Evolutionary conservation across 1,140 invertebrate species (phyloP).

Genomic region (Ruditapes philippinarum): DNA sequence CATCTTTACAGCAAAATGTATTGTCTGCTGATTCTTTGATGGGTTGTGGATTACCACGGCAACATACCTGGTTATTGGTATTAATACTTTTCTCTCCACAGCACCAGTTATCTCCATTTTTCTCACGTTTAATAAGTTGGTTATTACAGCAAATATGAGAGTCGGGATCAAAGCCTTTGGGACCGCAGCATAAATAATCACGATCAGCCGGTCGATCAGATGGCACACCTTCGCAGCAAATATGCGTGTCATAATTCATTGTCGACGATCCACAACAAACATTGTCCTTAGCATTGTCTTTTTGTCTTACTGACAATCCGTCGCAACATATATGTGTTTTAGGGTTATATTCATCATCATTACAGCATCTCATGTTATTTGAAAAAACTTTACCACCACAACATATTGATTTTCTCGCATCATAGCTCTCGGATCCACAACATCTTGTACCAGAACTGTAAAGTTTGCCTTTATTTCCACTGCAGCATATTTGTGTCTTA

Average conservation of each 20-base stretch:
- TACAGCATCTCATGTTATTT: slow-evolving; percentile 12
- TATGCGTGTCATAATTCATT: background rate
- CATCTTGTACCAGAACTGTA: slow-evolving; percentile 10
- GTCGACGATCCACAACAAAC: slow-evolving; percentile 30
- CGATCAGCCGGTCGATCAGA: no score
- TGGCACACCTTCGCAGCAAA: slow-evolving; percentile 35
- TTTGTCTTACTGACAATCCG: background rate
- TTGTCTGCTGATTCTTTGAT: background rate
- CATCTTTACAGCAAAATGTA: slow-evolving; percentile 19
- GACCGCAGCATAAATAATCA: slow-evolving; percentile 23
- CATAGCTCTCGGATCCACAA: slow-evolving; percentile 14
- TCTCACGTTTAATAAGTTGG: background rate
- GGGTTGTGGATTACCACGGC: background rate
- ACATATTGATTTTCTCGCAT: slow-evolving; percentile 19
- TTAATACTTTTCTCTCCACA: slow-evolving; percentile 12
- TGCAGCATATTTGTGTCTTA: slow-evolving; percentile 17
- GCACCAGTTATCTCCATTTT: slow-evolving; percentile 34
- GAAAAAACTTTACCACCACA: slow-evolving; percentile 37
- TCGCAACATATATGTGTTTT: slow-evolving; percentile 32
- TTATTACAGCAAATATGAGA: slow-evolving; percentile 19
- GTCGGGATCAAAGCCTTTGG: background rate
- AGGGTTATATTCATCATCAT: background rate
- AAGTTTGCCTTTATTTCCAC: background rate
- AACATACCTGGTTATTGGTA: slow-evolving; percentile 26
- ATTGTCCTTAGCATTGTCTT: background rate